Evolutionary conservation across 2,888 invertebrate genomes (phyloP).

Genomic region (Microchrysa polita): DNA sequence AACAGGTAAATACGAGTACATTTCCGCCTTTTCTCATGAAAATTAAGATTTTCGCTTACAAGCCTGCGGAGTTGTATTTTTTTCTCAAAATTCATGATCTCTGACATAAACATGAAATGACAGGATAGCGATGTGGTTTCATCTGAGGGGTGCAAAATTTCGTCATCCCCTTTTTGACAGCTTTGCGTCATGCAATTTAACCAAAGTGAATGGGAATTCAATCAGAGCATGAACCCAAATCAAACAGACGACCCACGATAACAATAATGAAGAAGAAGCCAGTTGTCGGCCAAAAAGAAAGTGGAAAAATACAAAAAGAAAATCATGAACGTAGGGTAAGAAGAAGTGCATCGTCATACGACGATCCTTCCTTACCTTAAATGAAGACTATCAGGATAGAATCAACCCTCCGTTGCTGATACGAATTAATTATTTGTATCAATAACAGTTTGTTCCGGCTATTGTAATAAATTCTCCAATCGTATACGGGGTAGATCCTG

Average conservation of each 20-base stretch:
- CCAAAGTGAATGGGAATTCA: slow-evolving; percentile 39
- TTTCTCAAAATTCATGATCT: background rate
- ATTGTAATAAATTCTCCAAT: slow-evolving; percentile 37
- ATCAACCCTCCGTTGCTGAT: background rate
- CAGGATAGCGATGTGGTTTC: slow-evolving; percentile 9
- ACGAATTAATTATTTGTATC: slow-evolving; percentile 43
- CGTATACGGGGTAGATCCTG: background rate
- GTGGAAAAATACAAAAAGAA: background rate
- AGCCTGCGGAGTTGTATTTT: background rate
- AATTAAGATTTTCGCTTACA: slow-evolving; percentile 21
- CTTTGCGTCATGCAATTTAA: slow-evolving; percentile 36
- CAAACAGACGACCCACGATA: background rate
- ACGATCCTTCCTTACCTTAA: slow-evolving; percentile 9
- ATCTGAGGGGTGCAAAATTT: slow-evolving; percentile 7
- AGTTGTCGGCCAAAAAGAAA: slow-evolving; percentile 16
- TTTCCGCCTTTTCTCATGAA: slow-evolving; percentile 15
- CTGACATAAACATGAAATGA: slow-evolving; percentile 28
- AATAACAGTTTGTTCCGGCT: slow-evolving; percentile 39
- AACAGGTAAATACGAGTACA: background rate
- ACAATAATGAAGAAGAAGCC: background rate
- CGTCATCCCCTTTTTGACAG: slow-evolving; percentile 39
- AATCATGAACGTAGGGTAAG: slow-evolving; percentile 19
- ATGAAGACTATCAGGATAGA: slow-evolving; percentile 33
- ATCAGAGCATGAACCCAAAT: slow-evolving; percentile 33
- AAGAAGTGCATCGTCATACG: background rate